Percentiles rank a stretch among this genome's conserved stretches.
Conservation (phyloP, 2,797 vertebrate species). For the Lophius americanus region DNA sequence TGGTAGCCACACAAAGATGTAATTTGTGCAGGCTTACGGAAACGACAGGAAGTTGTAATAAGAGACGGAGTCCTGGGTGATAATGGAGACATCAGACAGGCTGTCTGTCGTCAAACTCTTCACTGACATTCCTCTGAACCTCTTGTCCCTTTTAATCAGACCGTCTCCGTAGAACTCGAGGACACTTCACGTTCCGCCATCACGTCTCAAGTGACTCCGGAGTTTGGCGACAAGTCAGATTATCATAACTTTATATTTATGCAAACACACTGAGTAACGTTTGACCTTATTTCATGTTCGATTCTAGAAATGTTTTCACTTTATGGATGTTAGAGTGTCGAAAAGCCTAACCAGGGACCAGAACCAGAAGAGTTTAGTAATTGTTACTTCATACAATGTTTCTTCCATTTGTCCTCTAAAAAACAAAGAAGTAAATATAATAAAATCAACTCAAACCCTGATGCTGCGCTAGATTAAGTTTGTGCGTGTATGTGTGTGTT, state of each 20-base stretch:
- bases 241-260: slow-evolving; percentile 49
- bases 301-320: no score
- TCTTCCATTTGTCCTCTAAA: no score
- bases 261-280: slow-evolving; percentile 27
- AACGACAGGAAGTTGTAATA: slow-evolving; percentile 6
- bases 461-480: no score
- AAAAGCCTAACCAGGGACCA: no score
- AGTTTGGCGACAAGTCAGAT: slow-evolving; percentile 41
- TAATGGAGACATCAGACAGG: neutral
- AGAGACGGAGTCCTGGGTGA: slow-evolving; percentile 7
- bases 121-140: slow-evolving; percentile 10
- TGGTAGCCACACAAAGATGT: slow-evolving; percentile 1
- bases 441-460: no score
- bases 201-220: slow-evolving; percentile 44
- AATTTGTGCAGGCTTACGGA: slow-evolving; percentile 7
- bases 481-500: slow-evolving; percentile 13
- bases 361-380: no score
- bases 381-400: no score
- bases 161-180: slow-evolving; percentile 16
- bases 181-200: slow-evolving; percentile 60
- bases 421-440: no score
- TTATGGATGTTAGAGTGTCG: no score
- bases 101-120: neutral
- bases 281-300: no score
- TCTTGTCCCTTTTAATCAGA: slow-evolving; percentile 41